Base-by-base conservation (phyloP, 2,113 vertebrate genomes). In the Pterocles orientalis region DNA sequence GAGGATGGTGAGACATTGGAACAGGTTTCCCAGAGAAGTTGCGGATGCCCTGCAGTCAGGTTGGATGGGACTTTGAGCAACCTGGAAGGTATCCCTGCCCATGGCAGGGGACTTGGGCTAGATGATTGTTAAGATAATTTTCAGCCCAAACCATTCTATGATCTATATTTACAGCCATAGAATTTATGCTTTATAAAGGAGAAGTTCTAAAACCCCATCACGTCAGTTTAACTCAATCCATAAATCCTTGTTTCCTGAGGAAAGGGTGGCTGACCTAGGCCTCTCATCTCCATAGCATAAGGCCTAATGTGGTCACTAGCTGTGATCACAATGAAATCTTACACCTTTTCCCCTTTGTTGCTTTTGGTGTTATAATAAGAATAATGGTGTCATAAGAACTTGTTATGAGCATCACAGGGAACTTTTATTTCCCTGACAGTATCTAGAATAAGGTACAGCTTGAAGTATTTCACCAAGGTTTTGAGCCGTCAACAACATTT, bases 51-150 rank as follows among this genome's bases (percentile, higher is more conserved):
- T 16, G 20, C 50, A 19, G 9, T 5, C 31, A 45, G 6, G 15
- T 0, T 60, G 24, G 24, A 54, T 8, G 17, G 12, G 3, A 2
- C 10, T 75, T 31, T 54, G 31, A 28, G 8, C 20, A 66, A 33
- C 1, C 3, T n/a, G 17, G 28, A 77, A 53, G 3, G 3, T 61
- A 7, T 21, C 31, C 14, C 8, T 54, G 6, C 7, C 31, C 18
- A 24, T 0, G 0, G 18, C 20, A 61, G 33, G 2, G 13, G 7
- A 4, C 2, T 33, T 33, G 14, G 33, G 65, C 33, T 9, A 29
- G 9, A 17, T 36, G 5, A 48, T 50, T 7, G 28, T n/a, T 69
- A 58, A 79, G 1, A 13, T 12, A 10, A 7, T 5, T 78, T 79
- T 20, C 31, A 83, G 45, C 3, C 3, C 36, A 36, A 39, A 45